Base-by-base conservation (phyloP, 2,797 vertebrate genomes). In the Siniperca undulata region DNA sequence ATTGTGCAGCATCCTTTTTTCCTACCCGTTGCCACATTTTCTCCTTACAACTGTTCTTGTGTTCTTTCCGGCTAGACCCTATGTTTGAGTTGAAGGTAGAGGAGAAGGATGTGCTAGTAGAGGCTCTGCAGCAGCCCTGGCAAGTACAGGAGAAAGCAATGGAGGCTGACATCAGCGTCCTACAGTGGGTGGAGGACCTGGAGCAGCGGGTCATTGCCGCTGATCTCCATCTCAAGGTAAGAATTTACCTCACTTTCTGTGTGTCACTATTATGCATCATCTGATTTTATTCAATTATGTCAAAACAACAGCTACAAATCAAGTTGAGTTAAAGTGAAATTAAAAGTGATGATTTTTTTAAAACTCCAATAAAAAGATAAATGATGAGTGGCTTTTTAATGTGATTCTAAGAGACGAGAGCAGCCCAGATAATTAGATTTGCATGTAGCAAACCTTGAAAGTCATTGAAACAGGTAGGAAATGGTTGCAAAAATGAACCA, bases 171-270 rank as follows among this genome's bases (percentile, higher is more conserved):
- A 79, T 98, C 12, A 92, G 89, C 0, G 90, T 97, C 50, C 96
- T 99, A 62, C 97, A 97, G 92, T 97, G 97, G 96, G 98, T 99
- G 83, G 98, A 99, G 93, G 97, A 98, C 83, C 92, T 99, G 79
- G 98, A 99, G 84, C 97, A 97, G 90, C 95, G 97, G 1, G 97
- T 99, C 34, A 84, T 98, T 14, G 92, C 95, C 19, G 97, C 98
- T 0, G 98, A 99, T 84, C 95, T 99, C 66, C 98, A 98, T 86
- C 96, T 98, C 46, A 96, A 98, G 95, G 98, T 98, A 77, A 87
- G 90, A 53, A 12, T 56, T 10, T 11, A 3, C 27, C 7, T 34
- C 3, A 19, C 0, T 48, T 44, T 36, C 30, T 66, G 1, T 46
- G 2, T 44, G 3, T 65, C n/a, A 27, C 14, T 50, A 16, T 61